Evolutionary conservation across 2,797 vertebrate species (phyloP), one percentile per base, ranked within the genome.

Genomic region (Hippopotamyrus pictus): DNA sequence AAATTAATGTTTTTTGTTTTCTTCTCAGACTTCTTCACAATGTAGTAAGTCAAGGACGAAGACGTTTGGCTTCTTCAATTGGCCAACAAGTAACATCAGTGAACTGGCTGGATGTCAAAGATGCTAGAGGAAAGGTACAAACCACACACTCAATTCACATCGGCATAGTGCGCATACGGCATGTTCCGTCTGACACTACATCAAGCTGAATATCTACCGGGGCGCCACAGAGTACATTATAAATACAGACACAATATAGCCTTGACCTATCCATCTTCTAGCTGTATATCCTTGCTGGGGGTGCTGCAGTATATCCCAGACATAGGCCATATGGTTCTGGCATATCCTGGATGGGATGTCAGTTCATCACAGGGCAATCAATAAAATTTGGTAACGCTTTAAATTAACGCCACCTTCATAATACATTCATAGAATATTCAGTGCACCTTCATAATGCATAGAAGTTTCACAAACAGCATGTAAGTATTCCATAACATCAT

Each of bases 11-110:
- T 86, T 57, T 57, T 33, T 33, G 25, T 29, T 69, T 33, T 54
- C 48, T 29, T 48, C 54, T 1, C 90, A 95, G 94, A 82, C 91
- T 93, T 82, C 92, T 95, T 89, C 94, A 95, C 88, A 91, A 90
- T 22, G 93, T 94, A 83, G 94, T 94, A 7, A 87, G 88, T 51
- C 91, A 94, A 84, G 94, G 93, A 5, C 93, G 89, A 84, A 93
- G 94, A 76, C 92, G 94, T 3, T 92, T 92, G 89, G 92, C 91
- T 3, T 94, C 92, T 0, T 91, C 88, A 0, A 91, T 94, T 54
- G 94, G 93, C 0, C 46, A 51, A 85, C 44, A 22, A 25, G 25
- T 22, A 65, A 22, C 87, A 62, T 92, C 93, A 0, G 73, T 93
- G n/a, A 89, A 93, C 73, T 93, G 90, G 90, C 92, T 95, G 3